These are phyloP conservation scores for Philaenus spumarius DNA, from an alignment of 1,140 invertebrate genomes.

Conservation along the genomic window DNA sequence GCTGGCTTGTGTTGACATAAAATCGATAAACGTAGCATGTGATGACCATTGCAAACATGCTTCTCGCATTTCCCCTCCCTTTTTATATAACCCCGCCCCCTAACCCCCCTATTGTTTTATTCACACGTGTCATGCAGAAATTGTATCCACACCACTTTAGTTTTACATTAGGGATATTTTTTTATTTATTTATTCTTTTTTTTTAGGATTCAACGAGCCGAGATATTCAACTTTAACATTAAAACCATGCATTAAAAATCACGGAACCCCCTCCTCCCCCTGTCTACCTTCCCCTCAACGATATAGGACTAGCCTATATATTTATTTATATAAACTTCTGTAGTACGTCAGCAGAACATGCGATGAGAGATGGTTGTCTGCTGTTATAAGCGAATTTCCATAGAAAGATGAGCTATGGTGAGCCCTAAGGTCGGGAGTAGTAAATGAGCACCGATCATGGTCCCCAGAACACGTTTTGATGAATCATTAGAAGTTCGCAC, in stretches of 20 bases:
- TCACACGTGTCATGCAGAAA: slow-evolving; percentile 15
- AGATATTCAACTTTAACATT: background rate
- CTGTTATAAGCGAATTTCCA: no score
- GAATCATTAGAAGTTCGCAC: no score
- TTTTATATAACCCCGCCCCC: background rate
- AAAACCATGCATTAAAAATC: background rate
- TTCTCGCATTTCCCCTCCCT: slow-evolving; percentile 14
- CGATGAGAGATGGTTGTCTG: no score
- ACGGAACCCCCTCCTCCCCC: background rate
- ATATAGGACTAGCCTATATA: no score
- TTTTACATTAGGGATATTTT: slow-evolving; percentile 1
- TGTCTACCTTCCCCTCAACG: no score
- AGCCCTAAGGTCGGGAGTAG: no score
- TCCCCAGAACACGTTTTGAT: no score
- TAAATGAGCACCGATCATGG: no score
- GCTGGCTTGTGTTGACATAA: background rate
- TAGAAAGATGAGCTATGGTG: no score
- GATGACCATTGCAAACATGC: slow-evolving; percentile 22
- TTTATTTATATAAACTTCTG: no score
- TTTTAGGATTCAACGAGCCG: slow-evolving; percentile 1
- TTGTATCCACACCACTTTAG: slow-evolving; percentile 8
- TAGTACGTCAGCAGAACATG: no score
- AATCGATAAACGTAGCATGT: slow-evolving; percentile 8
- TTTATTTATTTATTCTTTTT: slow-evolving; percentile 6
- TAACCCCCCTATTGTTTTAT: background rate